Evolutionary conservation across 30 jellyfish, hydroid and myxozoan genomes (phyloP), one percentile per base, ranked within the genome.

Genomic region (Cassiopea xamachana): DNA sequence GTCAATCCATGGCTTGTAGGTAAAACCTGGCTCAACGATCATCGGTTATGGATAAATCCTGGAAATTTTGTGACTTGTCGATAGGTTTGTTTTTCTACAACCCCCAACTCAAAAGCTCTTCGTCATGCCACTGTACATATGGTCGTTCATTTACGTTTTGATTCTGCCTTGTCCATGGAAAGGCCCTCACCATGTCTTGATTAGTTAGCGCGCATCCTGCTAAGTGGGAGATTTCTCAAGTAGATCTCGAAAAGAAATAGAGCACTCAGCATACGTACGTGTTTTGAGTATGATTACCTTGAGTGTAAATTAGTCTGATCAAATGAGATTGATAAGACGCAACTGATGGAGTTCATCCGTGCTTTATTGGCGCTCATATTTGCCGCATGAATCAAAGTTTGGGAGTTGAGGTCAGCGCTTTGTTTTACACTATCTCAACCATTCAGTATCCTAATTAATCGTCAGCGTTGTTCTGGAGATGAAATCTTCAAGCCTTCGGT

Each of bases 401-500:
- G 55, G 8, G 55, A 71, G 15, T 15, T 71, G 80, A 1, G 80
- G 80, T 71, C 51, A 12, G 55, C 16, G 74, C 80, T 71, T 71
- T 71, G 80, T 71, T 27, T 7, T 14, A 15, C n/a, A 55, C 80
- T 71, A 71, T 71, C 80, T 1, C 80, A 7, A 18, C 15, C 51
- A 39, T 18, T 18, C 58, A 55, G n/a, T 71, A 71, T 71, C 80
- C 58, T 71, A 71, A 71, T 71, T 71, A 43, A 71, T 71, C 80
- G 0, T 39, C 39, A 14, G 27, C 27, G 58, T 43, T 43, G 27
- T 71, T 71, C 27, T 13, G 80, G 80, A 71, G n/a, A 71, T 43
- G 80, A 27, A 67, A 64, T 64, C 74, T 7, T 64, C 15, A 55
- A 27, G 74, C 27, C 27, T 9, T 4, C 15, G 74, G 74, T 2